Evolutionary conservation across 2,888 invertebrate genomes (phyloP).

Genomic region (Rapana venosa): DNA sequence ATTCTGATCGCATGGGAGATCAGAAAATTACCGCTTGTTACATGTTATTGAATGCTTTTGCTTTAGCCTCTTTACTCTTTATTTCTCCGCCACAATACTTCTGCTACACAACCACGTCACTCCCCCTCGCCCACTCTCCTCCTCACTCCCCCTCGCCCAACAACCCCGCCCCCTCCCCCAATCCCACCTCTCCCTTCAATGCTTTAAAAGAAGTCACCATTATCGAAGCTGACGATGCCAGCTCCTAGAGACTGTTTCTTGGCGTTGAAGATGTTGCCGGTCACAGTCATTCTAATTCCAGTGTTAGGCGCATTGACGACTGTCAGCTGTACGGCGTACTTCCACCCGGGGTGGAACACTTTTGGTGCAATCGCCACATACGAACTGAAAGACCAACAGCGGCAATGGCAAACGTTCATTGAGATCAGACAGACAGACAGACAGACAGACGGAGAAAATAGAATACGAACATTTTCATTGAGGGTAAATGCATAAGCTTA

Average conservation of each 20-base stretch:
- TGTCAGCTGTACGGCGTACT: not conserved
- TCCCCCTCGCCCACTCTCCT: no score
- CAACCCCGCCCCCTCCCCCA: not conserved
- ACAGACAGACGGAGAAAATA: no score
- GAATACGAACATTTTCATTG: no score
- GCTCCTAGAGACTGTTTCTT: constrained; percentile 22
- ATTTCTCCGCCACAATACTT: no score
- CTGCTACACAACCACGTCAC: no score
- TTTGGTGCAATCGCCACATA: constrained; percentile 8
- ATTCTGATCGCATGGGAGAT: no score
- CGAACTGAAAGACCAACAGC: not conserved
- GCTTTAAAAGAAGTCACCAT: not conserved
- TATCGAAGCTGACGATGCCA: not conserved
- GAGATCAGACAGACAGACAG: no score
- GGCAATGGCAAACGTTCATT: not conserved
- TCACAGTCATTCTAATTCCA: not conserved
- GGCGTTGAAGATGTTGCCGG: constrained; percentile 22
- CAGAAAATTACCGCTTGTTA: no score
- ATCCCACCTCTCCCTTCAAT: not conserved
- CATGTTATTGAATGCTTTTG: no score
- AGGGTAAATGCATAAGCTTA: no score
- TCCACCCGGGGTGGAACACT: constrained; percentile 12
- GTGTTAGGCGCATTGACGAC: not conserved
- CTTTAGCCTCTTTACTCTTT: no score
- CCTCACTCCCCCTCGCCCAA: not conserved